Evolutionary conservation across 2,113 vertebrate genomes (phyloP).

Genomic region (Actinemys pallida): DNA sequence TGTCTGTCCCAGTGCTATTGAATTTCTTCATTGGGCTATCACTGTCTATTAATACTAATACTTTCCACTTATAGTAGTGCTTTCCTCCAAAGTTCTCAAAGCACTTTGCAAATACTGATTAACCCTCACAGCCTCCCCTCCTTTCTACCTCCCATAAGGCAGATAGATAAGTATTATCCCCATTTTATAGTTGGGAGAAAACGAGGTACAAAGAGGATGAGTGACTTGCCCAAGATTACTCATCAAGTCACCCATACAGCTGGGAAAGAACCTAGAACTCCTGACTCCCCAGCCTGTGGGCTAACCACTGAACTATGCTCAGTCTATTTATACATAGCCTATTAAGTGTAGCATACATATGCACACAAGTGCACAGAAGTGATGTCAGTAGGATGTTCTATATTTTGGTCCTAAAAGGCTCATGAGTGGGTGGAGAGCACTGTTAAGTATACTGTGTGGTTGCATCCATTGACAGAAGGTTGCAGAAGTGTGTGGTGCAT

Average conservation of each 20-base stretch:
- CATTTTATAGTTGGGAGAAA: not conserved
- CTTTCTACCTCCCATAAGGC: not conserved
- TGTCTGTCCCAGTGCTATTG: accelerated
- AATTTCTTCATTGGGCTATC: not conserved
- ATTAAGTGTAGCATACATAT: not conserved
- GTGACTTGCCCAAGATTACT: not conserved
- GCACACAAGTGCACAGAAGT: not conserved
- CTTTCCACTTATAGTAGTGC: not conserved
- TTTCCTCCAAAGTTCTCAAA: not conserved
- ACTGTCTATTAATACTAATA: not conserved
- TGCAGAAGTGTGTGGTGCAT: not conserved
- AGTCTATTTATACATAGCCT: not conserved
- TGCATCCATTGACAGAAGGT: not conserved
- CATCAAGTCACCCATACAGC: not conserved
- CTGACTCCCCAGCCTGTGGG: accelerated
- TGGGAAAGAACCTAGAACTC: not conserved
- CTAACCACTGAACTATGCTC: not conserved
- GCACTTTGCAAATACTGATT: not conserved
- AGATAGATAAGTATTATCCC: not conserved
- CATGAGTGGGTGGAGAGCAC: not conserved
- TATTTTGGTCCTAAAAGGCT: not conserved
- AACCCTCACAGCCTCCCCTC: not conserved
- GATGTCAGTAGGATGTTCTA: accelerated
- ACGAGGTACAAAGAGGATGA: not conserved
- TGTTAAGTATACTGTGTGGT: accelerated